Percentiles rank a stretch among this genome's conserved stretches.
phyloP scores from a whole-genome alignment of 1,140 invertebrate species.

The Rhopalosiphum padi region DNA sequence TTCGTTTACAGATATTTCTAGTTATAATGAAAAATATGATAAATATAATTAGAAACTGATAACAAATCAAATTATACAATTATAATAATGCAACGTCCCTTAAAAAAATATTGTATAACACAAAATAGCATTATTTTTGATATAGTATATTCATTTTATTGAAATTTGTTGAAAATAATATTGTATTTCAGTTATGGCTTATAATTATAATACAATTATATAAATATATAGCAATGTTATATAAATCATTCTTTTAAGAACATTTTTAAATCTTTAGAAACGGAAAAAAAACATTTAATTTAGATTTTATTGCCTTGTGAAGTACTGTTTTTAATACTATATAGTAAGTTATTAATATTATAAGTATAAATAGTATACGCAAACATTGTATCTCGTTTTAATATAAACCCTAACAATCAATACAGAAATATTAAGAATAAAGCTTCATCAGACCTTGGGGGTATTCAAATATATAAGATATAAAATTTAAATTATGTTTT shows the following conservation, averaged over 20 bases:
- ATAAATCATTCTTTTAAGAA: neutral
- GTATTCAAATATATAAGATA: neutral
- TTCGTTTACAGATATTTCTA: neutral
- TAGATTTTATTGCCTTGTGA: neutral
- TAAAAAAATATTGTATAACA: no score
- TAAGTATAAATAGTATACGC: no score
- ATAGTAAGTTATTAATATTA: no score
- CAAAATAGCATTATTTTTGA: neutral
- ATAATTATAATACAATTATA: neutral
- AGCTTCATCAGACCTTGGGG: neutral
- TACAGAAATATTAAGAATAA: neutral
- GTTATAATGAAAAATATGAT: neutral
- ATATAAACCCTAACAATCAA: neutral
- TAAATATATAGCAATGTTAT: neutral
- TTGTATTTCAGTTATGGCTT: neutral
- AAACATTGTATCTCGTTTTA: neutral
- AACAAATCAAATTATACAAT: neutral
- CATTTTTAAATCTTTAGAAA: neutral
- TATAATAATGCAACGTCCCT: neutral
- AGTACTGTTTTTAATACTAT: neutral
- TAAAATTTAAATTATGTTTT: slow-evolving; percentile 10
- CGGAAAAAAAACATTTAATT: neutral
- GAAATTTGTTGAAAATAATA: no score
- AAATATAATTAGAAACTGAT: neutral
- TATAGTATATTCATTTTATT: no score